Evolutionary conservation across 2,888 invertebrate genomes (phyloP).

Genomic region (Antitype chi): DNA sequence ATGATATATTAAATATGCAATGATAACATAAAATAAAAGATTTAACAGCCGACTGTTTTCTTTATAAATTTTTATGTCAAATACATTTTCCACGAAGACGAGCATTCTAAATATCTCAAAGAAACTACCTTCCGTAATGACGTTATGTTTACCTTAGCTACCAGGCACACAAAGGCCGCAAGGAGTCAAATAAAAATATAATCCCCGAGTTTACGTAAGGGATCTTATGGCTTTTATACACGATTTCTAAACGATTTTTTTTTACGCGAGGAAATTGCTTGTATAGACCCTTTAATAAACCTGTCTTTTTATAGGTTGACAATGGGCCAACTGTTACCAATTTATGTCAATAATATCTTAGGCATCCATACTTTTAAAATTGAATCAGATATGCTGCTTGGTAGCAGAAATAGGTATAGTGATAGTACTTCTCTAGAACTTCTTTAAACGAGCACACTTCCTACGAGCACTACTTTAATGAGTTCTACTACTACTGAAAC

Average conservation of each 20-base stretch:
- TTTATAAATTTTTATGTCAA: conserved; percentile 8
- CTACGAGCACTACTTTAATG: conserved; percentile 27
- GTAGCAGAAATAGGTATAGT: neutral
- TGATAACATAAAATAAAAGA: neutral
- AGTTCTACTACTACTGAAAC: conserved; percentile 31
- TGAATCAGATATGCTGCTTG: neutral
- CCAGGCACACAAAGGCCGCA: conserved; percentile 47
- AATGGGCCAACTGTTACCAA: conserved; percentile 1
- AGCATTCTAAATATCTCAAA: conserved; percentile 48
- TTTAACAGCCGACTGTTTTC: neutral
- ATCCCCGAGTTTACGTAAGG: conserved; percentile 53
- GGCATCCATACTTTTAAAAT: neutral
- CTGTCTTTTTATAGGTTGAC: conserved; percentile 30
- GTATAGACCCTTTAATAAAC: conserved; percentile 32
- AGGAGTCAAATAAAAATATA: conserved; percentile 58
- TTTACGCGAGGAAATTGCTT: conserved; percentile 39
- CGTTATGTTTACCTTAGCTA: conserved; percentile 39
- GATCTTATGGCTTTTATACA: conserved; percentile 38
- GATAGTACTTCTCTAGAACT: neutral
- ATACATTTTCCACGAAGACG: conserved; percentile 31
- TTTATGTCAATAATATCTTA: neutral
- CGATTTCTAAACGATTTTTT: conserved; percentile 43
- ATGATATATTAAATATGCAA: neutral
- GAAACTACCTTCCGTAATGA: conserved; percentile 44
- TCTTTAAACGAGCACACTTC: conserved; percentile 36